Base-by-base conservation (phyloP, 2,797 vertebrate species). In the Enteromius thamalakanensis region DNA sequence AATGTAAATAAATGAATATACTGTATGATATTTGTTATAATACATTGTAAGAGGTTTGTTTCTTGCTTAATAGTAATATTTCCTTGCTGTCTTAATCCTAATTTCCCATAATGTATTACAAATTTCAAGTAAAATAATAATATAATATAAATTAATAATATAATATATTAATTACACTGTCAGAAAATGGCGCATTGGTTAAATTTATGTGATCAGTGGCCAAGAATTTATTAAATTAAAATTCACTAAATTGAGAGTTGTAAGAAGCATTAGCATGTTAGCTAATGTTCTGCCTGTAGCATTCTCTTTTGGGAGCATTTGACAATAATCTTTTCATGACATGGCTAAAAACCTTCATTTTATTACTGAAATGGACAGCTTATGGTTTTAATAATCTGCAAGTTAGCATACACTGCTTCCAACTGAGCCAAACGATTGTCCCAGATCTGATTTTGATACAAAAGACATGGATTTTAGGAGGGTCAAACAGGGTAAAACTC, bases 351-450 rank as follows among this genome's bases (percentile, higher is more conserved):
- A 65, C 68, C 60, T 83, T 76, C 71, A 32, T 76, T 85, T 82
- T 79, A 84, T 84, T 84, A 80, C 83, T 79, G 71, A 85, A 85
- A 87, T 88, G 84, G 81, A 70, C 76, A 82, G 78, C 79, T 84
- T 88, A 86, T 86, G 84, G 17, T 84, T 85, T 84, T 58, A 55
- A 47, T 85, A 82, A 87, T 86, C 84, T 82, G 47, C 47, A 79
- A 70, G 81, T 78, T 79, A 79, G 65, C 76, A 55, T 68, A 60
- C 60, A 84, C 64, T 71, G 45, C 65, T 72, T n/a, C 55, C 26
- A 45, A 80, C 76, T 40, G 26, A 70, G 77, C 45, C 65, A 32
- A 42, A 74, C 10, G 3, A 58, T 32, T 71, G 65, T 47, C 7
- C 19, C 53, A 67, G 49, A 76, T 85, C 81, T 79, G 64, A 75